These are phyloP conservation scores for Pseudomugil tenellus DNA, from an alignment of 2,797 vertebrate species.

Conservation along the genomic window DNA sequence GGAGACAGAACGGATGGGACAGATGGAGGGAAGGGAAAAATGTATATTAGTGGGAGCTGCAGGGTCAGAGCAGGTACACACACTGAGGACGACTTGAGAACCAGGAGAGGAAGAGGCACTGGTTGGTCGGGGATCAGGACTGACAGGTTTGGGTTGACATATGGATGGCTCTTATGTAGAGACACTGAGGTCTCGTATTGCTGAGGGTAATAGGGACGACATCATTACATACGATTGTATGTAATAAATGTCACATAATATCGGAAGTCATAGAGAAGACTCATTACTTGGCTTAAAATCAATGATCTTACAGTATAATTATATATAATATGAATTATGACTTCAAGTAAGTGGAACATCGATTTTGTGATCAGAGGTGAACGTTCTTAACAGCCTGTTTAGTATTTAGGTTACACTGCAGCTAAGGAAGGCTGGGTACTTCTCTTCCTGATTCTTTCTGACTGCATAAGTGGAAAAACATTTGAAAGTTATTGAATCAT, in stretches of 20 bases:
- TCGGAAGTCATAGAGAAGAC: neutral
- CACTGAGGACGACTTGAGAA: conserved; percentile 67
- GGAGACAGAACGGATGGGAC: conserved; percentile 30
- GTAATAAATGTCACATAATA: conserved; percentile 11
- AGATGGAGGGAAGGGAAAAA: conserved; percentile 58
- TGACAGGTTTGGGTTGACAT: conserved; percentile 60
- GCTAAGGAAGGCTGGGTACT: neutral
- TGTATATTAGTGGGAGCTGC: conserved; percentile 77
- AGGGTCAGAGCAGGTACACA: conserved; percentile 79
- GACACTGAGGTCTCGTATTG: conserved; percentile 53
- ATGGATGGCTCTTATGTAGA: conserved; percentile 57
- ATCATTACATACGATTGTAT: conserved; percentile 36
- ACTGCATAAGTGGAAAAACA: neutral
- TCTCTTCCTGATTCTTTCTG: neutral
- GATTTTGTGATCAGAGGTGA: neutral
- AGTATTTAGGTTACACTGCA: neutral
- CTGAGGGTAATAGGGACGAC: conserved; percentile 39
- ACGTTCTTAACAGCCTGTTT: neutral
- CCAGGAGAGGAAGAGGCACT: conserved; percentile 52
- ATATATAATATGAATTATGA: too few species aligned
- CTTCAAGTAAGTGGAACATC: neutral
- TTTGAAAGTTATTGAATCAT: neutral
- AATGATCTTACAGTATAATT: too few species aligned
- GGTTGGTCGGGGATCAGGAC: conserved; percentile 55
- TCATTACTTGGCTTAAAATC: neutral